phyloP scores from a whole-genome alignment of 2,113 vertebrate species.

The Chascanopsetta lugubris region DNA sequence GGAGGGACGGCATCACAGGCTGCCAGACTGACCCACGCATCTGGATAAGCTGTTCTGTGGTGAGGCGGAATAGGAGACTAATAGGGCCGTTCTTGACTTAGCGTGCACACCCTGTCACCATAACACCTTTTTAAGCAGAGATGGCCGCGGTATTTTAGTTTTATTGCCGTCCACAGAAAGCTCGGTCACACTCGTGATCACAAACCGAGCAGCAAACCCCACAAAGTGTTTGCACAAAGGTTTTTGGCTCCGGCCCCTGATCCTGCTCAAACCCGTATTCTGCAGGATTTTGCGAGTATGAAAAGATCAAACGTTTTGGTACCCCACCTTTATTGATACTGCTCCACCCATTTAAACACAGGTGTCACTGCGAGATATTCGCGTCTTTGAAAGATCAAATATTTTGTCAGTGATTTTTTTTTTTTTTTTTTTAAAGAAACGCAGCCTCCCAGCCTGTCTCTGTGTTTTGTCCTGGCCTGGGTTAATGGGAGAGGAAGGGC shows the following conservation, averaged over 20 bases:
- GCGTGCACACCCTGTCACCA: slow-evolving; percentile 58
- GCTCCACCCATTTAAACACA: slow-evolving; percentile 77
- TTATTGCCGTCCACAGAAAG: slow-evolving; percentile 53
- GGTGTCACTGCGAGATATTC: slow-evolving; percentile 72
- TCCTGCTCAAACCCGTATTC: slow-evolving; percentile 67
- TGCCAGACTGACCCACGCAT: slow-evolving; percentile 67
- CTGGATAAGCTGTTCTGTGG: slow-evolving; percentile 72
- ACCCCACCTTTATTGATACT: slow-evolving; percentile 75
- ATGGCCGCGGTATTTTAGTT: slow-evolving; percentile 57
- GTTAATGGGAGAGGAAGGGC: slow-evolving; percentile 58
- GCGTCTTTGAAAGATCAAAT: slow-evolving; percentile 76
- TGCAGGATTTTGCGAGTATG: slow-evolving; percentile 44
- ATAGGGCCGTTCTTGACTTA: slow-evolving; percentile 60
- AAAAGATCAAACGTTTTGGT: slow-evolving; percentile 67
- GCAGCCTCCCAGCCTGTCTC: slow-evolving; percentile 39
- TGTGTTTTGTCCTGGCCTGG: slow-evolving; percentile 58
- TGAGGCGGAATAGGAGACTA: slow-evolving; percentile 58
- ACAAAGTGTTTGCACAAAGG: slow-evolving; percentile 49
- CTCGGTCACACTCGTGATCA: slow-evolving; percentile 35
- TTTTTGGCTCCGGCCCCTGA: slow-evolving; percentile 21
- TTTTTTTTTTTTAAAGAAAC: slow-evolving; percentile 59
- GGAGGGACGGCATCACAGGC: slow-evolving; percentile 43
- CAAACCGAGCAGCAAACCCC: slow-evolving; percentile 21
- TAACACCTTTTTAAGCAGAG: slow-evolving; percentile 70
- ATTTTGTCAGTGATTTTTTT: slow-evolving; percentile 63